These are phyloP conservation scores for Gyps fulvus DNA, from an alignment of 2,113 vertebrate genomes.

Conservation along the genomic window DNA sequence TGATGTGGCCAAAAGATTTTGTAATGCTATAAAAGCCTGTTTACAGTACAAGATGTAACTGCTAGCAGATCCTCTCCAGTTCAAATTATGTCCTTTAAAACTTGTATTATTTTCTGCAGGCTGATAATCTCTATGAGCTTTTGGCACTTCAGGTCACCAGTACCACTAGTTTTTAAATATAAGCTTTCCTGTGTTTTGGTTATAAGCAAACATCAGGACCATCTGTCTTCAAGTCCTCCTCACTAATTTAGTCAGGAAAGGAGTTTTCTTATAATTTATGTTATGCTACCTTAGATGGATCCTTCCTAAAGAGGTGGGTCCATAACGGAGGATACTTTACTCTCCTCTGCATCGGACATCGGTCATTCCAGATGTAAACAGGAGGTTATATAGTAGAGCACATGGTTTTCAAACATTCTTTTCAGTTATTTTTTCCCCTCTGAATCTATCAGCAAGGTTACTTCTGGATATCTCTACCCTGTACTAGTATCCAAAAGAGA, in stretches of 20 bases:
- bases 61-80: not conserved
- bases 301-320: not conserved
- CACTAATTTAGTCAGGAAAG: not conserved
- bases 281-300: accelerated
- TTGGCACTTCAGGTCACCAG: not conserved
- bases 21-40: not conserved
- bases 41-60: not conserved
- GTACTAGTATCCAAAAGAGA: not conserved
- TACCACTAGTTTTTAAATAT: not conserved
- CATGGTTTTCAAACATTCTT: not conserved
- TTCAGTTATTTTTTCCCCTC: not conserved
- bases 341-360: too few species aligned
- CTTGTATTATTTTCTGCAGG: not conserved
- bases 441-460: not conserved
- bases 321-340: not conserved
- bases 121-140: not conserved
- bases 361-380: not conserved
- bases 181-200: not conserved
- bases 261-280: not conserved
- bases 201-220: not conserved
- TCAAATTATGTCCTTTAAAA: not conserved
- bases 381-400: not conserved
- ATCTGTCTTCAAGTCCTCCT: not conserved
- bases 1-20: not conserved
- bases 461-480: not conserved